phyloP scores from a whole-genome alignment of 1,140 invertebrate genomes.

The Capitella teleta region DNA sequence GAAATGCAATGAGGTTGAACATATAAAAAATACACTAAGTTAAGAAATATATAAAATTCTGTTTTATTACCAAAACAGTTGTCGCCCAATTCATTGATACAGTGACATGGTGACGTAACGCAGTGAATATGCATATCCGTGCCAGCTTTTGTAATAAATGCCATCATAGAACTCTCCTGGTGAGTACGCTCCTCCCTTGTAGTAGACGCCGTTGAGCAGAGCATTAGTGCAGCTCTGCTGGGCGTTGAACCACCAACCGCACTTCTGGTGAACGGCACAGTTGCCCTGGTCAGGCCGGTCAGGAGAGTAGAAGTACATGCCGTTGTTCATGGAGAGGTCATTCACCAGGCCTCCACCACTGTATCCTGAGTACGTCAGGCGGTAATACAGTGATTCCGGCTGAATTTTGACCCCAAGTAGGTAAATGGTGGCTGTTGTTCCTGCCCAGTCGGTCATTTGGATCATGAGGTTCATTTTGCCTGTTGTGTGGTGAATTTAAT shows the following conservation, averaged over 20 bases:
- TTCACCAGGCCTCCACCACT: background rate
- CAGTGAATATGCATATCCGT: constrained; percentile 24
- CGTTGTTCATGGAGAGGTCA: background rate
- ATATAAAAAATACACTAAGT: too few species aligned
- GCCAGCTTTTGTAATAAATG: constrained; percentile 26
- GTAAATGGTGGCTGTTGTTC: too few species aligned
- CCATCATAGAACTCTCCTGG: constrained; percentile 23
- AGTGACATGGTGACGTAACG: constrained; percentile 20
- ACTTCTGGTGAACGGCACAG: constrained; percentile 17
- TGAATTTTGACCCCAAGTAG: too few species aligned
- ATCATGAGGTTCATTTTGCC: too few species aligned
- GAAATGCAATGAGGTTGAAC: too few species aligned
- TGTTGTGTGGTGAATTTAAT: too few species aligned
- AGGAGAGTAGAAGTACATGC: background rate
- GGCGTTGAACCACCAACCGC: constrained; percentile 34
- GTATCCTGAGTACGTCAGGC: too few species aligned
- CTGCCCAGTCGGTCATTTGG: too few species aligned
- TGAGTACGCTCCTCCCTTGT: constrained; percentile 20
- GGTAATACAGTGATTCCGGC: too few species aligned
- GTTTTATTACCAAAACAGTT: too few species aligned
- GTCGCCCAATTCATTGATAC: too few species aligned
- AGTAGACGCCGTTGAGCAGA: constrained; percentile 24
- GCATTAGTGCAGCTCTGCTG: constrained; percentile 25
- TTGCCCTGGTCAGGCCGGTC: constrained; percentile 15
- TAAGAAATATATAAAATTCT: too few species aligned